A percentile compares a stretch with the other conserved stretches of the same genome.
Evolutionary conservation across 1,140 invertebrate genomes (phyloP).

Genomic region (Agrypnia vestita): DNA sequence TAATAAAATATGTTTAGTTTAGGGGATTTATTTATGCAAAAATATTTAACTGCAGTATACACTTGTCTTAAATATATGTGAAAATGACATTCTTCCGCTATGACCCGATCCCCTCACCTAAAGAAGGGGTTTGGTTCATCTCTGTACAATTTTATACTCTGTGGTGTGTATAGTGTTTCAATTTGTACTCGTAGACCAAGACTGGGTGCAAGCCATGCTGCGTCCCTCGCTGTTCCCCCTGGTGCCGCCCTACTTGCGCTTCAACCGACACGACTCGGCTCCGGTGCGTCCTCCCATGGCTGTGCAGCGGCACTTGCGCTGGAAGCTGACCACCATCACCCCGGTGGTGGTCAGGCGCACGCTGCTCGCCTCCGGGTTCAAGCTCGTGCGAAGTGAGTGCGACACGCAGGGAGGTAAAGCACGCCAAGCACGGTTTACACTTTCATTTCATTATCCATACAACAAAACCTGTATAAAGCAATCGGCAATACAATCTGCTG

Average conservation of each 20-base stretch:
- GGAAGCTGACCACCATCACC: slow-evolving; percentile 93
- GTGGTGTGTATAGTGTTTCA: no score
- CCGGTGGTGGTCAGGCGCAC: slow-evolving; percentile 90
- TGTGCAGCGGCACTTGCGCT: slow-evolving; percentile 86
- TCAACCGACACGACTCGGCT: slow-evolving; percentile 83
- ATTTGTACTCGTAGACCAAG: slow-evolving; percentile 55
- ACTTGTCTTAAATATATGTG: no score
- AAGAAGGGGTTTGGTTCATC: no score
- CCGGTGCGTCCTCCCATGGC: slow-evolving; percentile 78
- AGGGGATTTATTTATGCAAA: no score
- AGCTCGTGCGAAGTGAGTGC: slow-evolving; percentile 83
- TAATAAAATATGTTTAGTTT: no score
- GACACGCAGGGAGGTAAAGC: slow-evolving; percentile 69
- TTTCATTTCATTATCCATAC: no score
- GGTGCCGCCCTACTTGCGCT: slow-evolving; percentile 92
- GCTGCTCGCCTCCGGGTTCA: slow-evolving; percentile 87
- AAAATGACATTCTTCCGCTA: no score
- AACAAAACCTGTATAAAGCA: no score
- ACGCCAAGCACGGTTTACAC: background rate
- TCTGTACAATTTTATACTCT: no score
- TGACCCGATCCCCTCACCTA: no score
- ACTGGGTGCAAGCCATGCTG: slow-evolving; percentile 72
- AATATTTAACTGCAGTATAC: no score
- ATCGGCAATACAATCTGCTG: no score
- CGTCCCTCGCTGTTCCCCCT: slow-evolving; percentile 86